Evolutionary conservation across 1,140 invertebrate species (phyloP).

Genomic region (Caligus rogercresseyi): DNA sequence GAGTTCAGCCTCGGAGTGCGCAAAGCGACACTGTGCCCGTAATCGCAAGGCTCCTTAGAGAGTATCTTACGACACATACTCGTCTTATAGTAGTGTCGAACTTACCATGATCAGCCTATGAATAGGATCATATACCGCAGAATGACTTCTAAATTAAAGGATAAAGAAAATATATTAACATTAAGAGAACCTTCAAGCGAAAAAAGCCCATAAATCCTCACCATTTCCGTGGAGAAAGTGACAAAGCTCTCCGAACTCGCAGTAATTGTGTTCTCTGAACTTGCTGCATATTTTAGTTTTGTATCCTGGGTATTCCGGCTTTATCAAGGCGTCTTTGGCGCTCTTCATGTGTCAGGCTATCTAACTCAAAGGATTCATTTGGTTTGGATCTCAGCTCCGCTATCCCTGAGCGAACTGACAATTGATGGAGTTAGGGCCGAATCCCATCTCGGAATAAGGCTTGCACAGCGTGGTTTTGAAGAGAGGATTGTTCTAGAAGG

Average conservation of each 20-base stretch:
- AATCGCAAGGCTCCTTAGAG: not conserved
- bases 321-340: not conserved
- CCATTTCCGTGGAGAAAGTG: conserved; percentile 1
- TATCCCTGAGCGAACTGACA: conserved; percentile 10
- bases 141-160: no score
- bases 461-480: conserved; percentile 13
- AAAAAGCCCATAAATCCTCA: no score
- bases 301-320: not conserved
- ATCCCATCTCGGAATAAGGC: not conserved
- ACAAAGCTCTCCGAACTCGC: conserved; percentile 3
- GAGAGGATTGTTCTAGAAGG: not conserved
- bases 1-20: not conserved
- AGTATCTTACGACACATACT: conserved; percentile 1
- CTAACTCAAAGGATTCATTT: no score
- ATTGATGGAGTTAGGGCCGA: not conserved
- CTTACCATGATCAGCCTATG: no score
- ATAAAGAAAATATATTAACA: no score
- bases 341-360: not conserved
- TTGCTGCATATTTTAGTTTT: not conserved
- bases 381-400: conserved; percentile 4
- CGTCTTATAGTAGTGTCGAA: conserved; percentile 4
- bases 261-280: not conserved
- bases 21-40: not conserved
- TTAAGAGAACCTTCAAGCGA: no score
- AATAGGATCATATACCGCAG: no score